Conservation (phyloP, 2,888 invertebrate species). For the Drosophila formosana region DNA sequence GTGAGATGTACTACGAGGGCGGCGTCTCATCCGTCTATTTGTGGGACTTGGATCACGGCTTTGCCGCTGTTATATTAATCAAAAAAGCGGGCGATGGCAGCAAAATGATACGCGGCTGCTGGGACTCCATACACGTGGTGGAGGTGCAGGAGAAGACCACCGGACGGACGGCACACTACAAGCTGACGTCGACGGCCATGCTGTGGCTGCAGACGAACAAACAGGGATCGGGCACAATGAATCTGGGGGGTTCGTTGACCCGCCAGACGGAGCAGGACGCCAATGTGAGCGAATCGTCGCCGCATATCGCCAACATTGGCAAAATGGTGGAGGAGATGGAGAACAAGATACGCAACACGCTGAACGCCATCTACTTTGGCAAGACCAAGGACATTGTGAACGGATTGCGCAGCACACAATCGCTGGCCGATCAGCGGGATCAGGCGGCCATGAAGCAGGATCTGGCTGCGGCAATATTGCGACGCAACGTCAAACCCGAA, state of each 20-base stretch:
- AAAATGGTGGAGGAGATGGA: conserved; percentile 99
- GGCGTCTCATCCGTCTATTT: conserved; percentile 99
- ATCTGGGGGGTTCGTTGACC: conserved; percentile 98
- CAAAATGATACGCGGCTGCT: conserved; percentile 99
- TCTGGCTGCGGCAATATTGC: conserved; percentile 92
- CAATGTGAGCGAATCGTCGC: conserved; percentile 95
- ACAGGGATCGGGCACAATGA: conserved; percentile 98
- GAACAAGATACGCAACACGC: conserved; percentile 98
- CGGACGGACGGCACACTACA: conserved; percentile 97
- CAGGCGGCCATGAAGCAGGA: conserved; percentile 94
- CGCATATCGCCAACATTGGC: conserved; percentile 99
- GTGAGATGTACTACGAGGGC: conserved; percentile 99
- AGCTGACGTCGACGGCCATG: conserved; percentile 99
- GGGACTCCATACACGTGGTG: conserved; percentile 99
- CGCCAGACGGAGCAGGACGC: conserved; percentile 98
- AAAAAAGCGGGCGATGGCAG: conserved; percentile 99
- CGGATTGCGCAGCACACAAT: conserved; percentile 93
- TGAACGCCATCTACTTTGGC: conserved; percentile 99
- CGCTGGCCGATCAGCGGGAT: conserved; percentile 92
- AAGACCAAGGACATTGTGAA: conserved; percentile 99
- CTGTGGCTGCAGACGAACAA: conserved; percentile 99
- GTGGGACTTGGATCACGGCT: conserved; percentile 99
- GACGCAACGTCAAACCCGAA: conserved; percentile 90
- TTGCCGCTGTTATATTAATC: conserved; percentile 98
- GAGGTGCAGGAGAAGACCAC: conserved; percentile 99